Evolutionary conservation across 1,140 invertebrate genomes (phyloP), one percentile per base, ranked within the genome.

Genomic region (Orius laevigatus): DNA sequence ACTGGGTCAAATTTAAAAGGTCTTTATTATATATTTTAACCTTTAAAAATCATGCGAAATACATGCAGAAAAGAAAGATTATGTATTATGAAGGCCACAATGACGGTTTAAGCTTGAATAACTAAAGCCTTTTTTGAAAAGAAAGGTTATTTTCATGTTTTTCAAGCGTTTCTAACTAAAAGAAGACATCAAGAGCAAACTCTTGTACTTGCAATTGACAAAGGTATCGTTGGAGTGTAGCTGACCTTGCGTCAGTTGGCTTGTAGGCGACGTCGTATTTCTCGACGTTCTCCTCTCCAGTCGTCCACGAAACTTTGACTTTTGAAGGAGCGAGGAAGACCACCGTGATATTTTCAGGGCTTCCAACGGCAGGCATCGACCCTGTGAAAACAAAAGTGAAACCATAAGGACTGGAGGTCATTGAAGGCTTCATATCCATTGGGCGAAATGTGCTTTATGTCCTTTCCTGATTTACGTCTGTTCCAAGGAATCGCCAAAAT

Each of bases 231-330:
- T 39, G 14, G 25, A 18, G 36, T 14, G 39, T 38, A 35, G 49
- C 63, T 66, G 74, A 82, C 79, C 79, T 82, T 60, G 79, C 79
- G 65, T 82, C 79, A 15, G 79, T 81, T 31, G 79, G 80, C 59
- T 81, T 82, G 62, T 85, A 86, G 12, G 78, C 84, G 58, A 87
- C 82, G 63, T 86, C 81, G 68, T 84, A 87, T 62, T 85, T 86
- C 53, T 86, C 82, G 45, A 84, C 78, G 49, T 75, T 70, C 54
- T 80, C 78, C 34, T 66, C 61, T 42, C 79, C 75, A 16, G 80
- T 84, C 38, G 79, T 78, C 84, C 84, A 87, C 42, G 81, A 83
- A 1, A 87, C 80, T 50, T 77, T 73, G 38, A 86, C 81, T 9
- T 82, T 79, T 44, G 79, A 83, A 6, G 82, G 81, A 63, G 78